Evolutionary conservation across 2,113 vertebrate genomes (phyloP), one percentile per base, ranked within the genome.

Genomic region (Pterocles burchelli): DNA sequence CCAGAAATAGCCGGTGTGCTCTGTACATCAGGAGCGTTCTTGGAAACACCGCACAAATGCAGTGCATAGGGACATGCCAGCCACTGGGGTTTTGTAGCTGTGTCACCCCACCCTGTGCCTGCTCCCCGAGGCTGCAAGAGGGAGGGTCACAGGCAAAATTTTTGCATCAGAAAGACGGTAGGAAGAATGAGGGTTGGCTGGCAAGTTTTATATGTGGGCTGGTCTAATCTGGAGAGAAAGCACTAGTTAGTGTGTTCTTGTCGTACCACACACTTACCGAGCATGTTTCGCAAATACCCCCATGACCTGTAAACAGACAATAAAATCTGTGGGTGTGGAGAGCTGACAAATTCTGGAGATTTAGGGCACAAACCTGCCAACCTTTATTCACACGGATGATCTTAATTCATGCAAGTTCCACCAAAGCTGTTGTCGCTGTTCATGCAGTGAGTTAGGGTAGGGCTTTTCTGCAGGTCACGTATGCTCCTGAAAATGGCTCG

Each of bases 311-410:
- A 62, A 84, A 70, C 7, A 89, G 66, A 73, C 26, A 62, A 26
- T 45, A 59, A 92, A 54, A 90, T 51, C 17, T 79, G 63, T 52
- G 71, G 67, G 58, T 63, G 72, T 57, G 34, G 72, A 55, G 17
- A 94, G 76, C 61, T 89, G 93, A 75, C 72, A 89, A 48, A 87
- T 91, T 91, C 75, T 54, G 86, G 86, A 62, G 84, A 83, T 90
- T 94, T 94, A 80, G 94, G 61, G 74, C 79, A 62, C 34, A 66
- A 95, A 74, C 66, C 70, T 2, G 1, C 28, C 76, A 89, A 46
- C 61, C 63, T 77, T 85, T 93, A 63, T 89, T 85, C 54, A 57
- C 3, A 4, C 2, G 2, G 28, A 28, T 86, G 86, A 90, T 93
- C 75, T 55, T 71, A 67, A 94, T 71, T 63, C 65, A n/a, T 66